These are phyloP conservation scores for Cinclus mexicanus DNA, from an alignment of 2,113 vertebrate genomes.

Conservation along the genomic window DNA sequence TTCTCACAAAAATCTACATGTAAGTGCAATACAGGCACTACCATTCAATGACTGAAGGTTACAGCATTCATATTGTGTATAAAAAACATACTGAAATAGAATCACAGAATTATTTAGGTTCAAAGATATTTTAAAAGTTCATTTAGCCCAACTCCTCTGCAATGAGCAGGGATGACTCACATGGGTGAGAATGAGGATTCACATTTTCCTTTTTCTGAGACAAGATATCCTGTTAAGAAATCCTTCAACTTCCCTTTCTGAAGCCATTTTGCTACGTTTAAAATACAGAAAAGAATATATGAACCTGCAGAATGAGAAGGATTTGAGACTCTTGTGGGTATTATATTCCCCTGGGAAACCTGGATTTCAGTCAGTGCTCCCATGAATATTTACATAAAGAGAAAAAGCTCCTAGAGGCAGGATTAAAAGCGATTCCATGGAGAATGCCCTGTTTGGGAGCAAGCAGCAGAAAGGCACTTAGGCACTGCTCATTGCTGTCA, in stretches of 20 bases:
- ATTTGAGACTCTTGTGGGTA: constrained; percentile 1
- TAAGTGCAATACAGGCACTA: background rate
- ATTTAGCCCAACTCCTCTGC: background rate
- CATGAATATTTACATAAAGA: constrained; percentile 37
- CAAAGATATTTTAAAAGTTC: background rate
- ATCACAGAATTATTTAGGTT: background rate
- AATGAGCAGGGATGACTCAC: background rate
- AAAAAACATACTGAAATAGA: background rate
- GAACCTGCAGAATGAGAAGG: background rate
- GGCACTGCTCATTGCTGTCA: background rate
- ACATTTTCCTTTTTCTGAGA: background rate
- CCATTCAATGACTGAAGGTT: background rate
- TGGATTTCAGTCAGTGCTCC: constrained; percentile 6
- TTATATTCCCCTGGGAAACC: background rate
- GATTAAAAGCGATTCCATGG: constrained; percentile 6
- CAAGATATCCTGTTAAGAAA: background rate
- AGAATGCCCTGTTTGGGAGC: constrained; percentile 8
- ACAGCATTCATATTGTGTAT: background rate
- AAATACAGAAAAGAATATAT: background rate
- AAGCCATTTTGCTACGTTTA: background rate
- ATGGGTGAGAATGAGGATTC: background rate
- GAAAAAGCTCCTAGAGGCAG: constrained; percentile 1
- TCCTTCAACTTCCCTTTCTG: background rate
- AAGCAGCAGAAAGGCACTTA: constrained; percentile 30
- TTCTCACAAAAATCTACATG: background rate